Evolutionary conservation across 1,140 invertebrate genomes (phyloP), one percentile per base, ranked within the genome.

Genomic region (Drosophila sulfurigaster): DNA sequence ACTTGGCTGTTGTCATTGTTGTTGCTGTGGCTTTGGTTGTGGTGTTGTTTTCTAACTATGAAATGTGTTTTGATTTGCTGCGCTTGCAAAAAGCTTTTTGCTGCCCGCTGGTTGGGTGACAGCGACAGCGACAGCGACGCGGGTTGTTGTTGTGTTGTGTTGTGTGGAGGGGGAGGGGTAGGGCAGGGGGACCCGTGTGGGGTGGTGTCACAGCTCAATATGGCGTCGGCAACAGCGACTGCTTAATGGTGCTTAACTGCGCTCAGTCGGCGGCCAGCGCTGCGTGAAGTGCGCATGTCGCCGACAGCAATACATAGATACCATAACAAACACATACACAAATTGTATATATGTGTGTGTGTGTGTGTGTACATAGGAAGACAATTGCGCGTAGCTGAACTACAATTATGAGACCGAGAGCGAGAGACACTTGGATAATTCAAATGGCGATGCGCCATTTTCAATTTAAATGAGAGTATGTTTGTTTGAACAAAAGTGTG

Each of bases 51-150:
- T 75, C 66, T 71, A 79, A 74, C 68, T 79, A 70, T 82, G 80
- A 81, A 90, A 91, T 91, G 83, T 88, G 88, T 88, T 91, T 91
- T 91, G 88, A 91, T 91, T 91, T 91, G 88, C 83, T 91, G 83
- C 85, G 83, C 83, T 88, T 88, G 80, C 70, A 74, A 76, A 82
- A 82, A 71, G 83, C 83, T 76, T 79, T 66, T 52, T 80, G 85
- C 74, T 78, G 80, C 69, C 79, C 86, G 83, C 80, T 87, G 83
- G 83, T 88, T 88, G 82, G 81, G 71, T 59, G 78, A 62, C 65
- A 56, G 28, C 25, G n/a, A 62, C 65, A 56, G 28, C 25, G n/a
- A 6, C 77, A 57, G 51, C 43, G 60, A 16, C 48, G 46, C 48
- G 46, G 16, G 30, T 43, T 54, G 16, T 43, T 11, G 46, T 25